Base-by-base conservation (phyloP, 2,888 invertebrate species). In the Thyatira batis region DNA sequence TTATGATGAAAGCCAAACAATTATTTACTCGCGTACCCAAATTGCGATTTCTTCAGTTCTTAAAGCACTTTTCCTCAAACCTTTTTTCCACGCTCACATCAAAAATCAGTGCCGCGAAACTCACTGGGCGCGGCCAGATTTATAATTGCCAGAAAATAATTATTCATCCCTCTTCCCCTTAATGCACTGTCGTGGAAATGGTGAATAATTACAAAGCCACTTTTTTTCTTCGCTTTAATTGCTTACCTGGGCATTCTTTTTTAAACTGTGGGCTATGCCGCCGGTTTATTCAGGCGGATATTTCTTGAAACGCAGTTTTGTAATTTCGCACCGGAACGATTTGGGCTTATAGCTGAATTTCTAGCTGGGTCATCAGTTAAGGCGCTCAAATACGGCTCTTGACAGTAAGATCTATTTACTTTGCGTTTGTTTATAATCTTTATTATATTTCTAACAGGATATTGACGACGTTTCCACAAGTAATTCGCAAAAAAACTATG, bases 131-230 rank as follows among this genome's bases (percentile, higher is more conserved):
- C 54, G 45, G 56, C 61, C 60, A 69, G 66, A 67, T 70, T 71
- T 69, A 71, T 76, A 76, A 75, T 76, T 71, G 69, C 68, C 63
- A 61, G 68, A 73, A 73, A 73, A 46, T 46, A 73, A 68, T 63
- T 65, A 58, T 62, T 54, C 55, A 67, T 65, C 55, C 63, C 55
- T 65, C 63, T 58, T 66, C 69, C 57, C 61, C 71, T 65, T 73
- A 73, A 73, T 75, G 74, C 73, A 76, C 73, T 73, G 76, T 65
- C 65, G 66, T 60, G 67, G 65, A 68, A 73, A 71, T 69, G 69
- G 63, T 70, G 71, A 77, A 71, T 76, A 75, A 78, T 78, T 71
- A 71, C 62, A 59, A 52, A 59, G 60, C 68, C 60, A 65, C 65
- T 70, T 71, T 69, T 71, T 55, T 48, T 48, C 21, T 27, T 68